A percentile compares a stretch with the other conserved stretches of the same genome.
Evolutionary conservation across 2,113 vertebrate species (phyloP).

Genomic region (Coreoperca whiteheadi): DNA sequence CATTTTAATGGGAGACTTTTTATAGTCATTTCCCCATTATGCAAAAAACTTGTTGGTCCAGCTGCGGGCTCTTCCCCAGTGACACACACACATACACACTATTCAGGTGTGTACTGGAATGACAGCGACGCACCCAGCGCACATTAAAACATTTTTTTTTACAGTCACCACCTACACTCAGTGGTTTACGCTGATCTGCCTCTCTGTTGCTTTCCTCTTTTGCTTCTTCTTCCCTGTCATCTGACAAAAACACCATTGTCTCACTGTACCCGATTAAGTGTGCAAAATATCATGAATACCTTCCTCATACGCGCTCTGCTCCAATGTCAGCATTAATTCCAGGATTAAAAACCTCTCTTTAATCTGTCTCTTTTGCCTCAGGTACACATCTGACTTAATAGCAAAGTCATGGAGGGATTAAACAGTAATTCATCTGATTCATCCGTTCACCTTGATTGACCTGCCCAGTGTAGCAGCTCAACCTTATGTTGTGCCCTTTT

Average conservation of each 20-base stretch:
- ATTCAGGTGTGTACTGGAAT: constrained; percentile 62
- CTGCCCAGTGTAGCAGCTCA: background rate
- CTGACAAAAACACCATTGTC: background rate
- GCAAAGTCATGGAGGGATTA: constrained; percentile 30
- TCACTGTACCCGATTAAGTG: background rate
- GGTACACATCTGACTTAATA: constrained; percentile 2
- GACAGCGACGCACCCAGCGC: constrained; percentile 52
- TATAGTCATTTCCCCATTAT: constrained; percentile 53
- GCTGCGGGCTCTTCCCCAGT: constrained; percentile 33
- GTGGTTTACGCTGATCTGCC: background rate
- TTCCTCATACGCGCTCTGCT: background rate
- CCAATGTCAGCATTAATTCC: constrained; percentile 1
- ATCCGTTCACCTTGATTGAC: constrained; percentile 14
- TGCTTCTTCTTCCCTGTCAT: background rate
- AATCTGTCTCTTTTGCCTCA: constrained; percentile 32
- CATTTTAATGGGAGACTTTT: constrained; percentile 29
- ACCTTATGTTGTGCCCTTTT: background rate
- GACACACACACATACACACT: constrained; percentile 11
- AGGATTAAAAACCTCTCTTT: constrained; percentile 29
- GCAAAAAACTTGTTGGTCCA: constrained; percentile 64
- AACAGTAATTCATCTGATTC: constrained; percentile 2
- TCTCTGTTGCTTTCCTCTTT: background rate
- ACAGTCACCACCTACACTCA: constrained; percentile 19
- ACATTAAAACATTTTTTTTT: constrained; percentile 36
- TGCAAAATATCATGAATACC: background rate